Percentiles rank a stretch among this genome's conserved stretches.
Evolutionary conservation across 2,113 vertebrate species (phyloP).

Genomic region (Noctilio leporinus): DNA sequence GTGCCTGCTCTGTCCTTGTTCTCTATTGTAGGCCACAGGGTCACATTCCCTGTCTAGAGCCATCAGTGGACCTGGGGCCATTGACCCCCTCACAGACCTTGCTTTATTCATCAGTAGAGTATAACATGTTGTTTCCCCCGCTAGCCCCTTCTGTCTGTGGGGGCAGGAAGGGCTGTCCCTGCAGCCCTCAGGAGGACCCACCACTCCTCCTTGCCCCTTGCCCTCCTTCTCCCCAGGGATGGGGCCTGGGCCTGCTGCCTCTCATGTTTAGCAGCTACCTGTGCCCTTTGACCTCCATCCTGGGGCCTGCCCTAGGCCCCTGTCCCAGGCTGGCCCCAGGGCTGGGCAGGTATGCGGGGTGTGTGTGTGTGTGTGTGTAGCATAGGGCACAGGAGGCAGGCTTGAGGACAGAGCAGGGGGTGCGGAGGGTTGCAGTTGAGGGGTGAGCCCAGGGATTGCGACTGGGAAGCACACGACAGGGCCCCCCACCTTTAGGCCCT

Average conservation of each 20-base stretch:
- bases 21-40: neutral
- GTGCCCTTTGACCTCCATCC: neutral
- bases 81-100: neutral
- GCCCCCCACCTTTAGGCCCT: neutral
- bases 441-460: neutral
- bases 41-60: neutral
- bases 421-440: neutral
- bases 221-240: neutral
- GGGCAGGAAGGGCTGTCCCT: neutral
- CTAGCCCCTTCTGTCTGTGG: neutral
- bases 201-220: no score
- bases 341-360: neutral
- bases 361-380: neutral
- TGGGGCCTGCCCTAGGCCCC: neutral
- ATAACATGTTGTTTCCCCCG: neutral
- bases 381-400: neutral
- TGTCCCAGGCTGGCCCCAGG: neutral
- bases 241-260: neutral
- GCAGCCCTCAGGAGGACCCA: neutral
- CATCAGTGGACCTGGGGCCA: neutral
- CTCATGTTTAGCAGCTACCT: neutral
- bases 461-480: neutral
- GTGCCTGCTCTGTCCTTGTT: neutral
- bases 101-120: neutral
- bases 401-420: neutral